Base-by-base conservation (phyloP, 2,797 vertebrate genomes). In the Gambelia wislizenii region DNA sequence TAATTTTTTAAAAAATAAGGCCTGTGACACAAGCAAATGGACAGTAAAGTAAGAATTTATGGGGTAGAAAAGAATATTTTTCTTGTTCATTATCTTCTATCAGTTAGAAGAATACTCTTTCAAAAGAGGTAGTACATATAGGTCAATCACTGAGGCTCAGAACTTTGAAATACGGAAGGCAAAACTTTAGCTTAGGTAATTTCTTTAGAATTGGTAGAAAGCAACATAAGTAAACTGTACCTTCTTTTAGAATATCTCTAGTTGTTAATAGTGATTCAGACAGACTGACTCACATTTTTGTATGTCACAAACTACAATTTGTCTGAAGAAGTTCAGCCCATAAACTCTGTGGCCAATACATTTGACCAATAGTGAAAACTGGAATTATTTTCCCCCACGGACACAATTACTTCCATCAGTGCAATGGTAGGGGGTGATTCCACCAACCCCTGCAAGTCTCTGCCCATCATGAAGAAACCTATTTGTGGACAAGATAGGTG, bases 61-160 rank as follows among this genome's bases (percentile, higher is more conserved):
- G 18, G 2, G 30, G 16, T 42, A 84, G 44, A 27, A 44, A 36
- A 42, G 54, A 27, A 74, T 16, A 75, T 20, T 72, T 86, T 39
- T 22, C 77, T 86, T 86, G 69, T 18, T 75, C 44, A 36, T 85
- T 72, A 72, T 67, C 36, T 86, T 64, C 20, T 22, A 61, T 85
- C 36, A 75, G 6, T 54, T 64, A 64, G 47, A 72, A 59, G 61
- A 89, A 70, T 59, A 16, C 25, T 77, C 30, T 75, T 13, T 76
- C 69, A 86, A 56, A 86, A 52, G 16, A 67, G 47, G 70, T 25
- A 54, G 27, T 70, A 69, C 10, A 83, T 54, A 88, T 20, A 42
- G 27, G 33, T 39, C 33, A 42, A 85, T 72, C 59, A 76, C 9
- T 64, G 70, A 30, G 25, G 36, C 12, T 54, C 25, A 75, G 18